Conservation (phyloP, 1,140 invertebrate genomes). For the Harpegnathos saltator region DNA sequence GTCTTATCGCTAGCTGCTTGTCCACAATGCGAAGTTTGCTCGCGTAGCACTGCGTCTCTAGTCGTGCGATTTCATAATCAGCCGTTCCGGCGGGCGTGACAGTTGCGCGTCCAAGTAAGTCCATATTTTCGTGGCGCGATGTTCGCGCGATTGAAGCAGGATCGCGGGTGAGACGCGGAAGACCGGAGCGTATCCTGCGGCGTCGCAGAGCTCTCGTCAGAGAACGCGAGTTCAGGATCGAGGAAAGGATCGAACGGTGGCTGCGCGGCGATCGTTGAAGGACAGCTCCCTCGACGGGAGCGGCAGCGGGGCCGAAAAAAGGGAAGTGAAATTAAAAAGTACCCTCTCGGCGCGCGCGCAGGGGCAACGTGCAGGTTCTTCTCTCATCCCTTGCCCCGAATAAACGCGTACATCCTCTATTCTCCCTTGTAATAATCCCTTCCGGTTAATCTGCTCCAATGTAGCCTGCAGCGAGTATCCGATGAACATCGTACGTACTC, state of each 20-base stretch:
- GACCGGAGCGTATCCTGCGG: not conserved
- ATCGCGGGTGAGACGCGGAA: no score
- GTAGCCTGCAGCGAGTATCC: constrained; percentile 76
- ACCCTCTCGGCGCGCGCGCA: constrained; percentile 62
- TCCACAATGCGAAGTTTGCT: not conserved
- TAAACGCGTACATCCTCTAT: constrained; percentile 76
- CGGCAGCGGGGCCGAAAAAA: constrained; percentile 27
- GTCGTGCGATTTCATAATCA: not conserved
- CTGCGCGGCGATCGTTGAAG: constrained; percentile 58
- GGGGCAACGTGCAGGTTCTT: constrained; percentile 72
- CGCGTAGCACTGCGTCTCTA: not conserved
- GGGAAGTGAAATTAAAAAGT: constrained; percentile 77
- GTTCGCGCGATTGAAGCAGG: no score
- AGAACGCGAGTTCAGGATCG: constrained; percentile 24
- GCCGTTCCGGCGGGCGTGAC: not conserved
- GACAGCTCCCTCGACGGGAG: constrained; percentile 53
- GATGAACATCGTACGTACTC: constrained; percentile 72
- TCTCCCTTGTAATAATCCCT: constrained; percentile 80
- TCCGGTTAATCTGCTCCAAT: constrained; percentile 83
- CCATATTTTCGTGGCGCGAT: no score
- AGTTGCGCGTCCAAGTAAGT: no score
- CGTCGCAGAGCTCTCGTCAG: no score
- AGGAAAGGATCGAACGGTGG: constrained; percentile 62
- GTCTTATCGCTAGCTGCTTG: constrained; percentile 9
- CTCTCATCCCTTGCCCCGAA: constrained; percentile 77